Base-by-base conservation (phyloP, 2,888 invertebrate genomes). In the Aspidiotus rigidus region DNA sequence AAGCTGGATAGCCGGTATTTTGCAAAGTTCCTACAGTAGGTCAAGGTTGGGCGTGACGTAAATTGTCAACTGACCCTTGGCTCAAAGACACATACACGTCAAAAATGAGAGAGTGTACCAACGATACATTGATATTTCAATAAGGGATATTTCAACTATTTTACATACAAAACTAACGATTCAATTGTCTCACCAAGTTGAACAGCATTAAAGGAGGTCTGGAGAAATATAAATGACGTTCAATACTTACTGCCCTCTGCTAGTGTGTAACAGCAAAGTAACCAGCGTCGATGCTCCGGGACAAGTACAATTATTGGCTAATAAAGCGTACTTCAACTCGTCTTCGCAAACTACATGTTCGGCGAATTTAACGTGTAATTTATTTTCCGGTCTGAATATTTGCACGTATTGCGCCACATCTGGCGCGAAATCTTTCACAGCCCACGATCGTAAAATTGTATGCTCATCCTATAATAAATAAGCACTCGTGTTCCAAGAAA, bases 271-370 rank as follows among this genome's bases (percentile, higher is more conserved):
- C 62, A 98, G 83, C 1, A 98, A 83, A 1, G 98, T 98, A 73
- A 98, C 95, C 71, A 98, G 83, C 0, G 97, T 97, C 59, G 97
- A 97, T 13, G 95, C 94, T 15, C 97, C 98, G 0, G 97, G 97
- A 79, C 95, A 96, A 72, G 97, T 91, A 81, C 97, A 98, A 80
- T 98, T 98, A 82, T 98, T 98, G 72, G 98, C 97, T 74, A 98
- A 81, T 71, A 98, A 83, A 28, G 97, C 97, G 79, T 98, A 98
- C 80, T 98, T 98, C 81, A 98, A 96, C 80, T 98, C 98, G 78
- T 98, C 97, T 79, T 98, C 98, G 80, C 98, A 98, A 49, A 98
- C 97, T 15, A 97, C 93, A 79, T 93, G 95, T 78, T 98, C 97
- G 55, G 98, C 98, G 80, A 98, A 98, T 80, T 97, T 95, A 61